Percentiles rank a stretch among this genome's conserved stretches.
Conservation (phyloP, 2,888 invertebrate genomes). For the Cepaea hortensis region DNA sequence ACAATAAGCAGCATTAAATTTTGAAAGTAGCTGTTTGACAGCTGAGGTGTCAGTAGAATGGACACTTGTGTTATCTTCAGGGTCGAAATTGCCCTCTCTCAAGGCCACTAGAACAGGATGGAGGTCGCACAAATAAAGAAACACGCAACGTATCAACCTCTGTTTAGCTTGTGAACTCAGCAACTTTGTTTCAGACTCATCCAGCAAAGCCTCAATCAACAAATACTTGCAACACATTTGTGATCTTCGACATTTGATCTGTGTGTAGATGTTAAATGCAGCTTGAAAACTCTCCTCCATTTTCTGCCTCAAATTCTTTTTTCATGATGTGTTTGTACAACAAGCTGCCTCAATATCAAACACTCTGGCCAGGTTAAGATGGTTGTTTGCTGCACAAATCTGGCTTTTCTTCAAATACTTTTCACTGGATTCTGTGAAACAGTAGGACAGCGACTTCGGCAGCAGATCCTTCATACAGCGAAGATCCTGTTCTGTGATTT, state of each 20-base stretch:
- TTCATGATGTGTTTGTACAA: slow-evolving; percentile 23
- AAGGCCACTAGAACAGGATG: slow-evolving; percentile 24
- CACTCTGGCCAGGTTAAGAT: slow-evolving; percentile 40
- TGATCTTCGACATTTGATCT: slow-evolving; percentile 37
- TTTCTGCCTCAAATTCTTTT: slow-evolving; percentile 36
- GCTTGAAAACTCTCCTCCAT: slow-evolving; percentile 39
- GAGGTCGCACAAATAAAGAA: slow-evolving; percentile 28
- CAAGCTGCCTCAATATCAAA: slow-evolving; percentile 31
- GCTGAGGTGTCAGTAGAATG: slow-evolving; percentile 28
- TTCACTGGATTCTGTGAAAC: slow-evolving; percentile 1
- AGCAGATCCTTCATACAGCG: slow-evolving; percentile 32
- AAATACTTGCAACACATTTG: slow-evolving; percentile 35
- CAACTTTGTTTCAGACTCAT: slow-evolving; percentile 23
- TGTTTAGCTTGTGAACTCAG: slow-evolving; percentile 15
- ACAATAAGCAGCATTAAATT: slow-evolving; percentile 22
- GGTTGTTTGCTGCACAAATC: slow-evolving; percentile 38
- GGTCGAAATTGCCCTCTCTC: slow-evolving; percentile 10
- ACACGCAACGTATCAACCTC: slow-evolving; percentile 27
- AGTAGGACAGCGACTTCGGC: slow-evolving; percentile 43
- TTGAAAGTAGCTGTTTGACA: slow-evolving; percentile 11
- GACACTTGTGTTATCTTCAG: slow-evolving; percentile 24
- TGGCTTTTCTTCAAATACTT: slow-evolving; percentile 22
- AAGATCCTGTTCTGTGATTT: slow-evolving; percentile 43
- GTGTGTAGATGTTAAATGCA: slow-evolving; percentile 27
- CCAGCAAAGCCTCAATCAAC: slow-evolving; percentile 19